phyloP scores from a whole-genome alignment of 2,797 vertebrate genomes.

The Lutjanus argentimaculatus region DNA sequence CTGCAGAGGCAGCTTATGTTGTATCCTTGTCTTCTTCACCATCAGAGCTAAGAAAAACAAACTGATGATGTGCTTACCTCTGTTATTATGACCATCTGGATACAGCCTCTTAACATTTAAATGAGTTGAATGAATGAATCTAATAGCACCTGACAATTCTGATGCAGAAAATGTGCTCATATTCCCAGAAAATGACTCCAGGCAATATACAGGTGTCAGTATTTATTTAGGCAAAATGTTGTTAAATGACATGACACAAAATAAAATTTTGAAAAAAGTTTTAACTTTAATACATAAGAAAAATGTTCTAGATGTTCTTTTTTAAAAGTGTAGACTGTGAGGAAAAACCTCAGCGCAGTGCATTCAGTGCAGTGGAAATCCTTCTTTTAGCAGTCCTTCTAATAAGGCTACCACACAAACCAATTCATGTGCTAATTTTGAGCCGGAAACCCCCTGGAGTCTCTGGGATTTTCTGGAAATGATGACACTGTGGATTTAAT shows the following conservation, averaged over 20 bases:
- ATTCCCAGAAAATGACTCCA: not conserved
- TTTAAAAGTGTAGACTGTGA: not conserved
- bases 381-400: conserved; percentile 55
- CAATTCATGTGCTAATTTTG: conserved; percentile 78
- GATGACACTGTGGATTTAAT: conserved; percentile 58
- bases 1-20: conserved; percentile 5
- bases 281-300: not conserved
- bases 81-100: conserved; percentile 14
- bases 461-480: conserved; percentile 66
- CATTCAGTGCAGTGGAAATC: conserved; percentile 45
- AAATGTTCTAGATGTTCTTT: not conserved
- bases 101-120: not conserved
- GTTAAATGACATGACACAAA: not conserved
- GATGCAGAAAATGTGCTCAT: not conserved
- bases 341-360: conserved; percentile 13
- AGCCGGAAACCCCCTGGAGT: conserved; percentile 69
- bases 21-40: conserved; percentile 3
- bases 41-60: conserved; percentile 28
- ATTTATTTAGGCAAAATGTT: not conserved
- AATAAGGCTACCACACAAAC: conserved; percentile 65
- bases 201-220: not conserved
- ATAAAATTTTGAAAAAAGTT: not conserved
- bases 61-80: conserved; percentile 14
- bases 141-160: not conserved
- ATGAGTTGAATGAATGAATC: conserved; percentile 3